Evolutionary conservation across 2,888 invertebrate genomes (phyloP), one percentile per base, ranked within the genome.

Genomic region (Kuschelorhynchus macadamiae): DNA sequence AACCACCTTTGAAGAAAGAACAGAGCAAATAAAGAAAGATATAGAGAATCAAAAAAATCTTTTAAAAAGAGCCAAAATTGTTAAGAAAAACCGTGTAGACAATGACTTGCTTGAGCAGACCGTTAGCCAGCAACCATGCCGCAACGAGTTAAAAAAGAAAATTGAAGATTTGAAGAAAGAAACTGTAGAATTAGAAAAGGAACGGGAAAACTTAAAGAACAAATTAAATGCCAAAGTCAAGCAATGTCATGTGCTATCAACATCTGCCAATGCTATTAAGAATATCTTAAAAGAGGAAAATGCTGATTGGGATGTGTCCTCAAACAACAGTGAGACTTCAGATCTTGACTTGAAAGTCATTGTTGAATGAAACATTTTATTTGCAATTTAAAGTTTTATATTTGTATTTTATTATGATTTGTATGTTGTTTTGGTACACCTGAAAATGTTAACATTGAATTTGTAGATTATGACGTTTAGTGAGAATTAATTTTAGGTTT

Each of bases 21-120:
- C 96, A 75, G 90, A 90, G 74, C 86, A 90, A 52, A 94, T 95
- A 0, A 92, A 93, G 80, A 85, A 87, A 11, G 91, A 93, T 72
- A 96, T 97, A 74, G 90, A 92, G 67, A 89, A 89, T 66, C 94
- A 93, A 64, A 95, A 97, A 84, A 84, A 86, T 5, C 93, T 94
- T 75, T 84, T 96, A 4, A 88, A 91, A 44, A 88, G 92, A 78
- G 96, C 96, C 0, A 94, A 95, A 81, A 90, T 92, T 73, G 91
- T 96, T 18, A 88, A 96, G 8, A 94, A 94, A 80, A 95, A 97
- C 81, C 88, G 94, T 77, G 91, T 93, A 85, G 96, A 97, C 81
- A 97, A 97, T 84, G 96, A 97, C 85, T 91, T 96, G 8, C 80
- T 97, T 39, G 96, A 96, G 0, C 94, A 95, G 81, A 90, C 96